Evolutionary conservation across 2,113 vertebrate genomes (phyloP).

Genomic region (Shinisaurus crocodilurus): DNA sequence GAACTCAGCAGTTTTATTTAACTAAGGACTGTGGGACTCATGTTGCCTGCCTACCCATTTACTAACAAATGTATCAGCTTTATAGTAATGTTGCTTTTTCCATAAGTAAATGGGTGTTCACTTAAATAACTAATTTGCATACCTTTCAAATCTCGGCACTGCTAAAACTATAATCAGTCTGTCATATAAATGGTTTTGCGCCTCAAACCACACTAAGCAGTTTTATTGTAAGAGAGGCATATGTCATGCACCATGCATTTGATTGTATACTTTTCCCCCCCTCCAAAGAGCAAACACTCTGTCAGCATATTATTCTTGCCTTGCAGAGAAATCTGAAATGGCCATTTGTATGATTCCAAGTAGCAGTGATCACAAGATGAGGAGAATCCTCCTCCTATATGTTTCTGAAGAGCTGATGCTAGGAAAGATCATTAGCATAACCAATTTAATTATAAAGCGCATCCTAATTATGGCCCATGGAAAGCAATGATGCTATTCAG

Average conservation of each 20-base stretch:
- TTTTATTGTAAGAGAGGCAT: conserved; percentile 51
- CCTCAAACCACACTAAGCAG: conserved; percentile 39
- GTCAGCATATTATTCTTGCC: neutral
- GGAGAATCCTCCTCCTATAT: rapidly evolving
- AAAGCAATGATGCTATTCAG: neutral
- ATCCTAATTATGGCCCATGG: neutral
- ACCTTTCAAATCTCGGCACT: conserved; percentile 66
- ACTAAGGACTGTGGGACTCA: conserved; percentile 16
- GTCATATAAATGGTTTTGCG: conserved; percentile 60
- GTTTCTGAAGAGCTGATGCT: neutral
- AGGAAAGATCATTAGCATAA: neutral
- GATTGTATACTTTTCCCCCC: conserved; percentile 12
- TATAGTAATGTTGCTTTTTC: conserved; percentile 57
- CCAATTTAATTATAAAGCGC: neutral
- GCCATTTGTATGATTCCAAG: neutral
- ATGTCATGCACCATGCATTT: conserved; percentile 21
- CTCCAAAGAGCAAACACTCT: neutral
- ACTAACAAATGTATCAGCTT: conserved; percentile 59
- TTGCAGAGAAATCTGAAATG: neutral
- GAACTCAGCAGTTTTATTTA: conserved; percentile 46
- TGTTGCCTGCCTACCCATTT: conserved; percentile 60
- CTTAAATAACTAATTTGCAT: conserved; percentile 69
- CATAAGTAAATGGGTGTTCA: conserved; percentile 60
- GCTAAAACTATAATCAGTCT: conserved; percentile 61
- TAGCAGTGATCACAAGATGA: neutral